Evolutionary conservation across 2,113 vertebrate genomes (phyloP), one percentile per base, ranked within the genome.

Genomic region (Cyanocitta stelleri): DNA sequence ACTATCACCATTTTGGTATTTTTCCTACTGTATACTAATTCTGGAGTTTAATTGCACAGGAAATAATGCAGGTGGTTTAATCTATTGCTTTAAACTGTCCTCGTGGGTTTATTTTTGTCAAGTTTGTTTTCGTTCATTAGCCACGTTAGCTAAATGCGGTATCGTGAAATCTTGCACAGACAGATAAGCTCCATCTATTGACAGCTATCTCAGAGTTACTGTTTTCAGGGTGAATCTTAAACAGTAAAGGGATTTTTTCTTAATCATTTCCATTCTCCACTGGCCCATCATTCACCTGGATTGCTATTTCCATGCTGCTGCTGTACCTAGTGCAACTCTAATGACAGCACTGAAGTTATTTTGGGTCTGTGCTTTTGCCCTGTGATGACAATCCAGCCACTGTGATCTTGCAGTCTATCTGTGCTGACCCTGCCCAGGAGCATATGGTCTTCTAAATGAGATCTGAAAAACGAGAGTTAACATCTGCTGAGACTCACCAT

Each of bases 1-100:
- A 19, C 80, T 92, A 96, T 97, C 94, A 67, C 93, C 75, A 9
- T 82, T 96, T 94, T 79, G 84, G 61, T 85, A 44, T 90, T 79
- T 97, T 97, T 97, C 96, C 85, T 93, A 71, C 83, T 93, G 81
- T 97, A 79, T 94, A 59, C 56, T 97, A 80, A 95, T 97, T 97
- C 89, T 89, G 64, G 94, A 95, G 84, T 96, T 96, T 96, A 97
- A 92, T 95, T 94, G 93, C 85, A 75, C 17, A 7, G 76, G 80
- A 94, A 81, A 96, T 75, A 87, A 51, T 90, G 89, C 88, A 85
- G 84, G 95, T 93, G 88, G 61, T 94, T 96, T 46, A 84, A 90
- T 81, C 79, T 95, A 39, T 96, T 97, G 78, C 96, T 98, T 96
- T 91, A 74, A 93, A 82, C 55, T 93, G 76, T 91, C 56, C 95